phyloP scores from a whole-genome alignment of 2,888 invertebrate species.

The Macaria notata region DNA sequence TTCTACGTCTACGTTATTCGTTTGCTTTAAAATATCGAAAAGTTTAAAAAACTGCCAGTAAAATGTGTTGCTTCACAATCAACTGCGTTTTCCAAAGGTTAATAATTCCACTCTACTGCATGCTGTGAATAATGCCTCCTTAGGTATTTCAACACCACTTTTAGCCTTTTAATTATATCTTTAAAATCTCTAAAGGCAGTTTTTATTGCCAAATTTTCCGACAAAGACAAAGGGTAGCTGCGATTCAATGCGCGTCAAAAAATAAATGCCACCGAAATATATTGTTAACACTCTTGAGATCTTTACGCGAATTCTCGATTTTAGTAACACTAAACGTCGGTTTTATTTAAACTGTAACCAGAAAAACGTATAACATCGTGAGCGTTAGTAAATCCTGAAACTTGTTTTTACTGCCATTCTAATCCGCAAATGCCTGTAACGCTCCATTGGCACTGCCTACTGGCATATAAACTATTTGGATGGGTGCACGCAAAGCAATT shows the following conservation, averaged over 20 bases:
- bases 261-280: conserved; percentile 13
- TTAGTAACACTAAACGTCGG: conserved; percentile 44
- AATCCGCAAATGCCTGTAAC: conserved; percentile 35
- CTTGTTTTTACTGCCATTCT: conserved; percentile 44
- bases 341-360: conserved; percentile 43
- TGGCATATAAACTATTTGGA: conserved; percentile 16
- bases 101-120: no score
- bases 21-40: no score
- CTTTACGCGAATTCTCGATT: conserved; percentile 36
- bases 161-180: no score
- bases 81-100: no score
- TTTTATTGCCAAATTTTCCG: no score
- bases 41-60: no score
- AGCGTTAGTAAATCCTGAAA: conserved; percentile 36
- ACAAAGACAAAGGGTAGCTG: background rate
- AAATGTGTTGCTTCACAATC: no score
- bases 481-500: conserved; percentile 2
- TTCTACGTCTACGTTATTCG: no score
- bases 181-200: no score
- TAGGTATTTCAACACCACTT: no score
- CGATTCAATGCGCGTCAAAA: conserved; percentile 3
- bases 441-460: conserved; percentile 20
- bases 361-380: conserved; percentile 32
- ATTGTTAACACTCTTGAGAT: conserved; percentile 26
- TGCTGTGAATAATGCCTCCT: no score